These are phyloP conservation scores for Tenebrio molitor DNA, from an alignment of 1,140 invertebrate species.

Conservation along the genomic window DNA sequence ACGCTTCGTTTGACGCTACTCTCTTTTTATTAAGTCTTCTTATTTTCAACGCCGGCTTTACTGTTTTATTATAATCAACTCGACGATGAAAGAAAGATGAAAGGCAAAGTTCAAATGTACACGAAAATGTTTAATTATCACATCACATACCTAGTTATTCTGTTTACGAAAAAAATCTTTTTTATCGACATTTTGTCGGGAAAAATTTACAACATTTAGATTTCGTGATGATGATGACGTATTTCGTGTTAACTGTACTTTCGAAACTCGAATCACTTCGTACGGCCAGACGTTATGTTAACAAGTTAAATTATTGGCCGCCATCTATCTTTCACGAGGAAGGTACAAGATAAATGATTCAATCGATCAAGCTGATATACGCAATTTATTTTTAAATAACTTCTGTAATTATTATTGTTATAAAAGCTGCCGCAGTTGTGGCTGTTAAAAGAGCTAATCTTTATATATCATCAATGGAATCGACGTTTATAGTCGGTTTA, in stretches of 20 bases:
- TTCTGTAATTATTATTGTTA: constrained; percentile 18
- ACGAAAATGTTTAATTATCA: background rate
- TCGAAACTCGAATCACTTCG: too few relatives aligned
- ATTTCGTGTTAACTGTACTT: background rate
- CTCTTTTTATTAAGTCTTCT: constrained; percentile 50
- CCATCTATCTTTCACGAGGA: constrained; percentile 19
- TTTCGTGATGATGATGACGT: background rate
- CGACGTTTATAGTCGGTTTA: too few relatives aligned
- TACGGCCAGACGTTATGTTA: background rate
- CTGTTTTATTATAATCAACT: constrained; percentile 22
- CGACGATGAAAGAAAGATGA: constrained; percentile 1
- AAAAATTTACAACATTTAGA: background rate
- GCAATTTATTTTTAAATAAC: constrained; percentile 34
- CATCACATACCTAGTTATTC: too few relatives aligned
- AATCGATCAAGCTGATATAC: constrained; percentile 22
- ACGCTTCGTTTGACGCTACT: constrained; percentile 56
- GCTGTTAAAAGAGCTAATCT: too few relatives aligned
- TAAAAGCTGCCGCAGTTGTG: background rate
- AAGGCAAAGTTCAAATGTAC: background rate
- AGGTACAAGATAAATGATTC: constrained; percentile 16
- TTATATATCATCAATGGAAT: too few relatives aligned
- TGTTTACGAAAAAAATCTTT: background rate
- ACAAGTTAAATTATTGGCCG: constrained; percentile 11
- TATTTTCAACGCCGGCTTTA: constrained; percentile 38
- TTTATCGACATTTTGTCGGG: background rate